Base-by-base conservation (phyloP, 2,113 vertebrate species). In the Lepus europaeus region DNA sequence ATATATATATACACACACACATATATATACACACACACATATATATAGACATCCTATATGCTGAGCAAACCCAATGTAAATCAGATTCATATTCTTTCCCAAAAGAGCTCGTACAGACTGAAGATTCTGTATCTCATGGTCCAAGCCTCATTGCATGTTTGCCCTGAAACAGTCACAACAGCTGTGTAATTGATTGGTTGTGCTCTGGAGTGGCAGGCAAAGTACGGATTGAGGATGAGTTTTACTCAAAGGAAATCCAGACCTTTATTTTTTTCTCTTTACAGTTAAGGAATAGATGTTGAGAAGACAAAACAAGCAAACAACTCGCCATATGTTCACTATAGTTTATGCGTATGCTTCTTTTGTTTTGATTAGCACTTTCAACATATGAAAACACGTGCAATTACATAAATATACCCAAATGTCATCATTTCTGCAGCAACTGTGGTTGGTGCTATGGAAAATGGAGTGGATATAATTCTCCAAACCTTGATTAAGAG, bases 331-430 rank as follows among this genome's bases (percentile, higher is more conserved):
- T 91, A 84, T 96, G 90, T 64, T 90, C 68, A 93, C 33, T 45
- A 25, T 73, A 81, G 80, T 80, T 96, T 88, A 59, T 78, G 45
- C 69, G 80, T 74, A 90, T 36, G 59, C 14, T 70, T 95, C 59
- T 91, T 49, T 88, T 85, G 73, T 90, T 95, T 92, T 94, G 70
- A 93, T 89, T 82, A 59, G 45, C 76, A 91, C 72, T 51, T 91
- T 77, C 12, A 23, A 36, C 84, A 91, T 77, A 63, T 82, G 61
- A 93, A 90, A 95, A 90, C 86, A 36, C 49, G 29, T 87, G 25
- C 81, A 82, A 95, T 93, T 79, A 72, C 56, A 78, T 49, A 88
- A 83, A 93, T 92, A 72, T n/a, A 61, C 77, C 77, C 4, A 0
- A 66, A 14, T 66, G 72, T 83, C 78, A 23, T 95, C 45, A 91